Evolutionary conservation across 2,797 vertebrate genomes (phyloP).

Genomic region (Ctenochaetus hawaiiensis): DNA sequence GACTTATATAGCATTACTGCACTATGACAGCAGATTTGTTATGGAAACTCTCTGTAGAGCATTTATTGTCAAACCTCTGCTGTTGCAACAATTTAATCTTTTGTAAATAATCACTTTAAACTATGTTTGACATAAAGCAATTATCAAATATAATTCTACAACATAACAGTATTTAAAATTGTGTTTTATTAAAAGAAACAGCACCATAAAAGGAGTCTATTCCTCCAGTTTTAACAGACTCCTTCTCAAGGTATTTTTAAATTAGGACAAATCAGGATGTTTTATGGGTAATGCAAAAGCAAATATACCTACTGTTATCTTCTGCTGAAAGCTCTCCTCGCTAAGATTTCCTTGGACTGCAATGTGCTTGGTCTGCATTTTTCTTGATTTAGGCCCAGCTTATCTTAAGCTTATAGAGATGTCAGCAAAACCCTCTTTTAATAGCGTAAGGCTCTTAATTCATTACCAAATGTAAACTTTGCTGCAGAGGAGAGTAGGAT

Average conservation of each 20-base stretch:
- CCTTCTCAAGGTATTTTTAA: conserved; percentile 59
- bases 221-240: conserved; percentile 14
- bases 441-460: conserved; percentile 79
- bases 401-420: conserved; percentile 82
- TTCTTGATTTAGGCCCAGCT: conserved; percentile 82
- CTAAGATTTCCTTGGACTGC: conserved; percentile 77
- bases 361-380: conserved; percentile 79
- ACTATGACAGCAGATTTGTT: conserved; percentile 12
- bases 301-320: conserved; percentile 78
- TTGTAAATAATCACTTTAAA: conserved; percentile 10
- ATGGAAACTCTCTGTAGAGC: background rate
- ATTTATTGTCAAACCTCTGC: background rate
- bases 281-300: conserved; percentile 67
- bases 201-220: conserved; percentile 17
- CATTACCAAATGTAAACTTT: conserved; percentile 83
- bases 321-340: conserved; percentile 67
- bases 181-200: background rate
- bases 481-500: conserved; percentile 69
- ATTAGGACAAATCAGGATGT: conserved; percentile 54
- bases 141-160: background rate
- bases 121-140: background rate
- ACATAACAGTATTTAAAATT: conserved; percentile 7
- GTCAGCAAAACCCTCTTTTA: conserved; percentile 81
- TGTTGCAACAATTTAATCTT: background rate
- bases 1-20: conserved; percentile 37